Evolutionary conservation across 2,797 vertebrate species (phyloP).

Genomic region (Acrossocheilus wenchowensis): DNA sequence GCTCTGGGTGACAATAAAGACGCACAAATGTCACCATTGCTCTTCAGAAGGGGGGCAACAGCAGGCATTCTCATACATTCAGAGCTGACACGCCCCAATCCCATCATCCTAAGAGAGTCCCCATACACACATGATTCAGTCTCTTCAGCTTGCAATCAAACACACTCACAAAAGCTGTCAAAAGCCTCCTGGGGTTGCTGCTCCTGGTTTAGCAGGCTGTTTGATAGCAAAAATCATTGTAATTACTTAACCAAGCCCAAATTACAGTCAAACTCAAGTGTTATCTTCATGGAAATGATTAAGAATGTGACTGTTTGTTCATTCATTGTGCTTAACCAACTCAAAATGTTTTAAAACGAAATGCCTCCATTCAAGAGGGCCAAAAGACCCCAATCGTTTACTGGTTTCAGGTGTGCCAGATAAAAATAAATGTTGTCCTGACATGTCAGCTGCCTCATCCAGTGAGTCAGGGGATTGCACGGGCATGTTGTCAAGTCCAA

Average conservation of each 20-base stretch:
- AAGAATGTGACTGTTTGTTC: not conserved
- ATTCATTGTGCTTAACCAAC: not conserved
- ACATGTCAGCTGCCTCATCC: constrained; percentile 43
- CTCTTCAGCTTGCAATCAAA: constrained; percentile 38
- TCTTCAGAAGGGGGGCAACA: constrained; percentile 21
- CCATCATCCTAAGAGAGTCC: constrained; percentile 17
- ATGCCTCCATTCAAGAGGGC: not conserved
- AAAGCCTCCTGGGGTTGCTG: constrained; percentile 20
- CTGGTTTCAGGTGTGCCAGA: not conserved
- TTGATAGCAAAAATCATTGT: constrained; percentile 16
- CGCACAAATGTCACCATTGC: constrained; percentile 39
- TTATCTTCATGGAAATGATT: not conserved
- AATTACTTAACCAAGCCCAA: constrained; percentile 27
- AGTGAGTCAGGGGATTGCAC: constrained; percentile 47
- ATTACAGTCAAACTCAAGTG: constrained; percentile 24
- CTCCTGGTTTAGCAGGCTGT: constrained; percentile 17
- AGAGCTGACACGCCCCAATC: constrained; percentile 13
- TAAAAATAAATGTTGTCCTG: constrained; percentile 55
- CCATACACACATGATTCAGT: constrained; percentile 14
- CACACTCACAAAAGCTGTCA: constrained; percentile 22
- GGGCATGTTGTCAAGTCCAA: constrained; percentile 51
- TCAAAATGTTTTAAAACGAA: not conserved
- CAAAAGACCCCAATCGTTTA: constrained; percentile 16
- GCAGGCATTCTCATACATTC: constrained; percentile 26
- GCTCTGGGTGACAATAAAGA: constrained; percentile 44